phyloP scores from a whole-genome alignment of 2,888 invertebrate species.

The Sympetrum striolatum region DNA sequence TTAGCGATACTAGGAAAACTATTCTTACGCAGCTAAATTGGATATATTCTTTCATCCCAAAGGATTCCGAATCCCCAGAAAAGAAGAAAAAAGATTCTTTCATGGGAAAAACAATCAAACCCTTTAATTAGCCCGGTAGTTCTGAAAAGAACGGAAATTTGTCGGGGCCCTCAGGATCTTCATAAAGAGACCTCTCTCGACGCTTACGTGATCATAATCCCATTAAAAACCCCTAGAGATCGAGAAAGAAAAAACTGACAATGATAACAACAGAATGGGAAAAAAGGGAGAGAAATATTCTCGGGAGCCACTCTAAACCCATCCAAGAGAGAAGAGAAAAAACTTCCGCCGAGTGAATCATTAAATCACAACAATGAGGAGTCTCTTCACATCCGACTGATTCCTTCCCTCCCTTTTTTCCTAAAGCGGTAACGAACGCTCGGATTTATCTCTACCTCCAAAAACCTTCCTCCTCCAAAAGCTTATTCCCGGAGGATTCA shows the following conservation, averaged over 20 bases:
- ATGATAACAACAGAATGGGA: neutral
- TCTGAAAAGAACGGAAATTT: neutral
- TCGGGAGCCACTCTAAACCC: neutral
- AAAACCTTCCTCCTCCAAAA: neutral
- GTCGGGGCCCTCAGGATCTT: neutral
- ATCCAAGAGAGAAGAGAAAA: neutral
- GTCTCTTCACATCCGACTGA: neutral
- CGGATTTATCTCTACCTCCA: neutral
- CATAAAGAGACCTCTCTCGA: neutral
- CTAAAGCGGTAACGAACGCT: neutral
- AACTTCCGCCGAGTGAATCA: neutral
- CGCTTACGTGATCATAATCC: neutral
- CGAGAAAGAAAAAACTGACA: neutral
- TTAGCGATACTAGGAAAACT: no score
- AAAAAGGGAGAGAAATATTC: neutral
- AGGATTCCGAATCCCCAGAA: no score
- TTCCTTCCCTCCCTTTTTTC: neutral
- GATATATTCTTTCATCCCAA: no score
- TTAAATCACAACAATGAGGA: neutral
- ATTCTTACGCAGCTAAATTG: no score
- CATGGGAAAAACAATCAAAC: no score
- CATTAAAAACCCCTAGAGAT: neutral
- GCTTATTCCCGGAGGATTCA: neutral
- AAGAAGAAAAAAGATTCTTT: no score
- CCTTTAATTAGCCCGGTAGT: neutral